Base-by-base conservation (phyloP, 2,888 invertebrate species). In the Rhyacophila evoluta region DNA sequence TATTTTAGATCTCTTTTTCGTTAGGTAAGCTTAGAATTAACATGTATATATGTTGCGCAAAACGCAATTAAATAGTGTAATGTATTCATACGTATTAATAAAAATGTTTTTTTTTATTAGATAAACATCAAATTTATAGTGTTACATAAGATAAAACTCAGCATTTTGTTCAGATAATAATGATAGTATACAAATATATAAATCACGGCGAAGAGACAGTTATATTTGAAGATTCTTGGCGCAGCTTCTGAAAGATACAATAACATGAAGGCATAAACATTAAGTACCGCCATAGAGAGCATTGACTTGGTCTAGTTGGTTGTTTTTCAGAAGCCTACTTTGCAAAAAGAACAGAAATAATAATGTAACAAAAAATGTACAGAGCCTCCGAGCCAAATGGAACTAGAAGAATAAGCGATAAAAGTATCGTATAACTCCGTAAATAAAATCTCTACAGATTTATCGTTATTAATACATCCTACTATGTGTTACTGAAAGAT, bases 151-250 rank as follows among this genome's bases (percentile, higher is more conserved):
- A n/a, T n/a, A n/a, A n/a, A n/a, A n/a, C n/a, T n/a, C n/a, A n/a
- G n/a, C n/a, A n/a, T n/a, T n/a, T n/a, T n/a, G n/a, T n/a, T n/a
- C n/a, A n/a, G n/a, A n/a, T n/a, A n/a, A n/a, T n/a, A n/a, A n/a
- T n/a, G n/a, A n/a, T n/a, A n/a, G n/a, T n/a, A n/a, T n/a, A n/a
- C n/a, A n/a, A 55, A 55, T 55, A 19, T 19, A 55, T 55, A 55
- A 15, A 55, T 55, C 55, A 55, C 25, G 10, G 8, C 5, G 8
- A 12, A 8, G 19, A 55, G 55, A 55, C 55, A 55, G n/a, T 55
- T 55, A 19, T 55, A 55, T 55, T 55, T 55, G 55, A 19, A 19
- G 55, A 55, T 19, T 55, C 55, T 55, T 55, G 55, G 55, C 55
- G 55, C 2, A 55, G 55, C 55, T 55, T 55, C 19, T 55, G 55